Evolutionary conservation across 2,113 vertebrate species (phyloP), one percentile per base, ranked within the genome.

Genomic region (Pomatostomus ruficeps): DNA sequence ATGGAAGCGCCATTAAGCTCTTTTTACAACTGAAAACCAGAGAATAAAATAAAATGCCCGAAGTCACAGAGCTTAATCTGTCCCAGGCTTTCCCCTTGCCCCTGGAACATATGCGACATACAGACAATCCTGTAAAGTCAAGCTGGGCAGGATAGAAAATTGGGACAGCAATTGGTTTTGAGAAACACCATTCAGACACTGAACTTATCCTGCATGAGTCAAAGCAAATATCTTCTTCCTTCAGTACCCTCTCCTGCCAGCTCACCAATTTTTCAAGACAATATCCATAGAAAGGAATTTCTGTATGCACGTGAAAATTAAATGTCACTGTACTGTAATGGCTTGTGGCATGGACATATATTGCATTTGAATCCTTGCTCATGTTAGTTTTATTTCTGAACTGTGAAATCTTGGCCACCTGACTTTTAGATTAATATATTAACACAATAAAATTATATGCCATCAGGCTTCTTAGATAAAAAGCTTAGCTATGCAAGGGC

Each of bases 341-440:
- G 29, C 22, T 89, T 85, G 70, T 85, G 74, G 11, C 36, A 51
- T 16, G 38, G n/a, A 22, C 22, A 36, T 10, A 5, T 17, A 72
- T 49, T 57, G 35, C 17, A 29, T 66, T 78, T 70, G 42, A 82
- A 46, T 82, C 13, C 58, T 51, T 87, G 45, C n/a, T 91, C n/a
- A 13, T 29, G 11, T 68, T 66, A 19, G 4, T 66, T 92, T 91
- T 58, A 57, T 76, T 91, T 85, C 46, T 62, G 74, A 63, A n/a
- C 57, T 52, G 33, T 77, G 85, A 89, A 89, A 54, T 89, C 79
- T 78, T 72, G 52, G 72, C 73, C 79, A 96, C 73, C 52, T 85
- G 62, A 67, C 45, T 71, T 46, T 54, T 22, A 61, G 67, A 85
- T 85, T 85, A 85, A 66, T 73, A 51, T 29, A 90, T 74, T 78